Conservation (phyloP, 1,140 invertebrate genomes). For the Brachionus angularis region DNA sequence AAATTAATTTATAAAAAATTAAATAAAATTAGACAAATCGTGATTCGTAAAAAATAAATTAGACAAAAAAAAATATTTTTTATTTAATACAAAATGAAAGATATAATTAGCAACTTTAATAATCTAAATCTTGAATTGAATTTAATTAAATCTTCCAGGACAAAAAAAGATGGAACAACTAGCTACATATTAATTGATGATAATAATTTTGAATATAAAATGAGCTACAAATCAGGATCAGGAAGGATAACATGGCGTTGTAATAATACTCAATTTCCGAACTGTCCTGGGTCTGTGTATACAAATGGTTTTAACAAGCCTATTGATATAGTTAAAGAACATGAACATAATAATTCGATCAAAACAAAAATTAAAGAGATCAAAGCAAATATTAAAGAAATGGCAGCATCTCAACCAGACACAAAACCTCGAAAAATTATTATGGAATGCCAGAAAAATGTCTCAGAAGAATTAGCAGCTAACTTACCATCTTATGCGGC, state of each 20-base stretch:
- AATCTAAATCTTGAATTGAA: neutral
- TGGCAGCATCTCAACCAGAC: constrained; percentile 20
- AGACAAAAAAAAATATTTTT: no score
- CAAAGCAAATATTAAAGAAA: constrained; percentile 22
- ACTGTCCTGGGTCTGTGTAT: constrained; percentile 4
- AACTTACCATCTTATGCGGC: constrained; percentile 20
- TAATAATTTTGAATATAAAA: constrained; percentile 6
- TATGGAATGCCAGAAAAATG: constrained; percentile 9
- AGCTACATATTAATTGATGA: constrained; percentile 8
- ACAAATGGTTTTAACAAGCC: neutral
- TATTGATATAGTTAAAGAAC: neutral
- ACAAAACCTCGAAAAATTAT: constrained; percentile 18
- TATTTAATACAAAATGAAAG: neutral
- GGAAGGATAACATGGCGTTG: constrained; percentile 21
- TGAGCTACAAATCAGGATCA: neutral
- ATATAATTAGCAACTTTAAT: neutral
- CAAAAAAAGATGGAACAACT: neutral
- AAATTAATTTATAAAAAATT: no score
- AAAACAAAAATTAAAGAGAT: constrained; percentile 11
- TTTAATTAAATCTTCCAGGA: constrained; percentile 2
- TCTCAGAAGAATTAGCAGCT: neutral
- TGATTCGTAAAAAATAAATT: no score
- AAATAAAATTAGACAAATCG: no score
- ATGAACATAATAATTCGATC: constrained; percentile 20
- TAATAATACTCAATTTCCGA: constrained; percentile 9